Conservation (phyloP, 92 coral and sea anemone species). For the Parazoanthus swiftii region DNA sequence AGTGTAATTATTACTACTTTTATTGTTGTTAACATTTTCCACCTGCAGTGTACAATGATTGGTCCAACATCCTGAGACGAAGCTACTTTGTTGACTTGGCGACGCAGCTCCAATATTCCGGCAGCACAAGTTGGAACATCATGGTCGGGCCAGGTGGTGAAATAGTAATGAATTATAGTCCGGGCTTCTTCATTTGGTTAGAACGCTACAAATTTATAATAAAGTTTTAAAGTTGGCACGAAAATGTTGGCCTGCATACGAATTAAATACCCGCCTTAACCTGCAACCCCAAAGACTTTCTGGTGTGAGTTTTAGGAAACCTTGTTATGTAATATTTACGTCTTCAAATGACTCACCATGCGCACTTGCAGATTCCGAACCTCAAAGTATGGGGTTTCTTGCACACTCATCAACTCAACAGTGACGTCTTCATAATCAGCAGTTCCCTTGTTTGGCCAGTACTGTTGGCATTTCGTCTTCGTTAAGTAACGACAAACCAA, state of each 20-base stretch:
- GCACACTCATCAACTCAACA: conserved; percentile 5
- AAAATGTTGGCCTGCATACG: no score
- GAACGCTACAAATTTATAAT: not conserved
- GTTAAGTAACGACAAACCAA: no score
- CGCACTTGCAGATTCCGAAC: not conserved
- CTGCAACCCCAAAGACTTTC: not conserved
- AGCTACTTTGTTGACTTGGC: not conserved
- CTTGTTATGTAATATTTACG: no score
- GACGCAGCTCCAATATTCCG: conserved; percentile 1
- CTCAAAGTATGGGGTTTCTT: conserved; percentile 21
- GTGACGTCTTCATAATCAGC: not conserved
- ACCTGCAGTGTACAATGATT: conserved; percentile 15
- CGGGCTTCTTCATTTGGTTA: not conserved
- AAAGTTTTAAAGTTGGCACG: not conserved
- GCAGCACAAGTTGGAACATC: conserved; percentile 13
- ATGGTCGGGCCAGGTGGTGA: conserved; percentile 23
- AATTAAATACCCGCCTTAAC: no score
- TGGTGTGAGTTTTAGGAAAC: not conserved
- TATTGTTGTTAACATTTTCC: no score
- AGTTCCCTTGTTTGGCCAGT: conserved; percentile 33
- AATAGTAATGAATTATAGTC: not conserved
- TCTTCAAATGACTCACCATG: not conserved
- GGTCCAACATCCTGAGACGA: not conserved
- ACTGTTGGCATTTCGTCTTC: conserved; percentile 19
- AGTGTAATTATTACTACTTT: no score